Base-by-base conservation (phyloP, 2,888 invertebrate genomes). In the Byasa hedistus region DNA sequence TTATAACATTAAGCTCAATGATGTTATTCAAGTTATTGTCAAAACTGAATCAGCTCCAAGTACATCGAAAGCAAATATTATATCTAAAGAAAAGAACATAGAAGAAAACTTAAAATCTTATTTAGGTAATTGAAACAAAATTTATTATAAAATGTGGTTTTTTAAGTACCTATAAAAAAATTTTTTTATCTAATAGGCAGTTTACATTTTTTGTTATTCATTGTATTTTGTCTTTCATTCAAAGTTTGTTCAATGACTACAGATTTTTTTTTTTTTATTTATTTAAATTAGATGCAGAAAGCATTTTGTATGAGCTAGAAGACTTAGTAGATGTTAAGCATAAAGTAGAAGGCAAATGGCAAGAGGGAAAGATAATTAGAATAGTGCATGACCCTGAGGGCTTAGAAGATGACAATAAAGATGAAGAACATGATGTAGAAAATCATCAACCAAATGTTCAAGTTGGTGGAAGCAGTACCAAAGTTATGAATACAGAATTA, bases 1-100 rank as follows among this genome's bases (percentile, higher is more conserved):
- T 81, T 97, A 97, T 78, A 93, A 94, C 75, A 94, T 96, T 19
- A 94, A 95, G 68, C 84, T 95, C 17, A 96, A 96, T 84, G 95
- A 96, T 82, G 94, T 96, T 22, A 93, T 96, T 58, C 95, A 96
- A 77, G 85, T 96, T 24, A 93, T 95, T 89, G 85, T 93, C 22
- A 89, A 80, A 69, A 70, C 77, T 4, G 77, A 83, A 64, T 73
- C 79, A 0, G 70, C 72, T n/a, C 70, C 73, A 10, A 72, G 21
- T 21, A 19, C 21, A 32, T 48, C 51, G 57, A 73, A 51, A 55
- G 59, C 27, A 19, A 52, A 51, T 21, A n/a, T 7, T 3, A n/a
- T 39, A 64, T 74, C 61, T 60, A 57, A 62, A 66, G 1, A 54
- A 66, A 2, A 52, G 44, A 52, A 54, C 39, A 27, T 57, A 54